A percentile compares a stretch with the other conserved stretches of the same genome.
Evolutionary conservation across 2,797 vertebrate genomes (phyloP).

Genomic region (Gymnocypris eckloni): DNA sequence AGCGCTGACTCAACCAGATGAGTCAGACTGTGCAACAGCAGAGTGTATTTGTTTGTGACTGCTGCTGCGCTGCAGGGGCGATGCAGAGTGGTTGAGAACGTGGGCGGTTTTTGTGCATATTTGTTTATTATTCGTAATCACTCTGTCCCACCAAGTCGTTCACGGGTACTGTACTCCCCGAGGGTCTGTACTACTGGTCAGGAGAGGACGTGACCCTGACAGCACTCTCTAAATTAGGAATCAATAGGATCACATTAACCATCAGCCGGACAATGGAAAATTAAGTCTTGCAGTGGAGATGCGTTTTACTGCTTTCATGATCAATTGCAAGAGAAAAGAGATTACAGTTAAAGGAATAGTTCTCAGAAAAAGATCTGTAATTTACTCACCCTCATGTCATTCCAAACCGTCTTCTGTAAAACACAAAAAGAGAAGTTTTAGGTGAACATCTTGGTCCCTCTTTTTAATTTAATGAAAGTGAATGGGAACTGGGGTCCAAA

Average conservation of each 20-base stretch:
- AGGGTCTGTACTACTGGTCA: conserved; percentile 36
- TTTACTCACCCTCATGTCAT: background rate
- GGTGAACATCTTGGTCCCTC: background rate
- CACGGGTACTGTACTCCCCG: background rate
- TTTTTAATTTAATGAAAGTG: background rate
- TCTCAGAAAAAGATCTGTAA: background rate
- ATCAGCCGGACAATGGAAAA: conserved; percentile 48
- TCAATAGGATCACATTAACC: conserved; percentile 62
- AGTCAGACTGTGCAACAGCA: conserved; percentile 71
- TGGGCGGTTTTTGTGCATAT: conserved; percentile 25
- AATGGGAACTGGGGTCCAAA: background rate
- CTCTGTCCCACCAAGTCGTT: conserved; percentile 19
- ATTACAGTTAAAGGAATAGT: background rate
- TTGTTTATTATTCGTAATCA: conserved; percentile 26
- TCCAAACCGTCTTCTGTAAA: background rate
- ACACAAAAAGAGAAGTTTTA: background rate
- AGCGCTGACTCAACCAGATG: conserved; percentile 76
- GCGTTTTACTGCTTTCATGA: conserved; percentile 4
- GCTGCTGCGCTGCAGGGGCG: conserved; percentile 30
- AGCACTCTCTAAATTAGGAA: conserved; percentile 65
- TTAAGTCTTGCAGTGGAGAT: conserved; percentile 35
- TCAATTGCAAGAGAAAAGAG: conserved; percentile 12
- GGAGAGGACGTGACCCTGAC: conserved; percentile 30
- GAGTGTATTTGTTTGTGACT: conserved; percentile 31
- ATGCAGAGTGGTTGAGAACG: conserved; percentile 18